Evolutionary conservation across 2,888 invertebrate species (phyloP), one percentile per base, ranked within the genome.

Genomic region (Heteromyza rotundicornis): DNA sequence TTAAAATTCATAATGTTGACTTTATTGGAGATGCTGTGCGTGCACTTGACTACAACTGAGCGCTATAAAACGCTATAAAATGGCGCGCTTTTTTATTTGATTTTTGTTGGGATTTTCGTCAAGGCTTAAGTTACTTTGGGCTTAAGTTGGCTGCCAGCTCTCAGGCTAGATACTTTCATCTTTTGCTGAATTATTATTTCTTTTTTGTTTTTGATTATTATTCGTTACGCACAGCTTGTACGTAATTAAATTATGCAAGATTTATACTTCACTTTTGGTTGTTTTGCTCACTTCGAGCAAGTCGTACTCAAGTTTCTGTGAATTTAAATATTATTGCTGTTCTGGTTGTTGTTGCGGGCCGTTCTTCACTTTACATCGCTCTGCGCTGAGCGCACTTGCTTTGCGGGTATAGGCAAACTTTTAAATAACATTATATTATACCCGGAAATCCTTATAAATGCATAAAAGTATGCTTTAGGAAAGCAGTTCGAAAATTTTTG

Each of bases 181-280:
- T n/a, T n/a, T n/a, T n/a, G n/a, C n/a, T n/a, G n/a, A n/a, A n/a
- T n/a, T n/a, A n/a, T n/a, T n/a, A n/a, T n/a, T n/a, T n/a, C n/a
- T n/a, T n/a, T n/a, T n/a, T n/a, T n/a, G n/a, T n/a, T n/a, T n/a
- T n/a, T n/a, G n/a, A n/a, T 75, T 74, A 75, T 75, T 75, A 75
- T 73, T 70, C 75, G 72, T 66, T 68, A 70, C 68, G 72, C 67
- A 70, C 63, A 63, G 22, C 62, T 61, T 58, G 24, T 49, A 54
- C 68, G 60, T 75, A 75, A 74, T 74, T 74, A 76, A 76, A 74
- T 76, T 76, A 76, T 75, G 76, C 70, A 65, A 71, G 76, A 74
- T 74, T 76, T 74, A 71, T n/a, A n/a, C n/a, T n/a, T n/a, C n/a
- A n/a, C n/a, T n/a, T n/a, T n/a, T n/a, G n/a, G n/a, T n/a, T n/a